Percentiles rank a stretch among this genome's conserved stretches.
phyloP scores from a whole-genome alignment of 2,888 invertebrate species.

The Tetropium fuscum region DNA sequence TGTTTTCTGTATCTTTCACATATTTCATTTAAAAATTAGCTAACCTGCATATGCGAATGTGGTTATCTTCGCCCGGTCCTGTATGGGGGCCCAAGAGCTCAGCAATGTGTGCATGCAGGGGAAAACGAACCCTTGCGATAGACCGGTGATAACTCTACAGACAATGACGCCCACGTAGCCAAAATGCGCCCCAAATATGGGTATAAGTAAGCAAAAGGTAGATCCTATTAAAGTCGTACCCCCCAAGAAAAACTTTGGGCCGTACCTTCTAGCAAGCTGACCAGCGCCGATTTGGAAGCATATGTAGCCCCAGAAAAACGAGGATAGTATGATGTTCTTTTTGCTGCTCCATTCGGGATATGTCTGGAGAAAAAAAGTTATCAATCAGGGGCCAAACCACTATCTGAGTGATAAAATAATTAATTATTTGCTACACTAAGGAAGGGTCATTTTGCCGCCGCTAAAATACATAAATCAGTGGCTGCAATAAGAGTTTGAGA shows the following conservation, averaged over 20 bases:
- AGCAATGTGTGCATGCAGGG: constrained; percentile 78
- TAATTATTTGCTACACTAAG: too few species aligned
- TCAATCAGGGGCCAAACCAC: too few species aligned
- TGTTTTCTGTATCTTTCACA: too few species aligned
- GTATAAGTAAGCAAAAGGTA: constrained; percentile 73
- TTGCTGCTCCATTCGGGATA: constrained; percentile 40
- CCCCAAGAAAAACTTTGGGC: constrained; percentile 76
- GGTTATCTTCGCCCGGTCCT: constrained; percentile 77
- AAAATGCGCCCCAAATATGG: constrained; percentile 35
- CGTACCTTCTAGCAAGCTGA: constrained; percentile 78
- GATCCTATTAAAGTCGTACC: constrained; percentile 71
- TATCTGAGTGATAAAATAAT: too few species aligned
- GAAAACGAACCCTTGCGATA: constrained; percentile 76
- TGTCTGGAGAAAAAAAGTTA: too few species aligned
- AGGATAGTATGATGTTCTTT: constrained; percentile 71
- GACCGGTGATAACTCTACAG: constrained; percentile 42
- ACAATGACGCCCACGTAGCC: constrained; percentile 46
- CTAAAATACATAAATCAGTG: too few species aligned
- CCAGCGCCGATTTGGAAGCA: constrained; percentile 79
- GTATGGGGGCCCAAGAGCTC: constrained; percentile 80
- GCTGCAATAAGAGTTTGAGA: too few species aligned
- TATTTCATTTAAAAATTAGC: too few species aligned
- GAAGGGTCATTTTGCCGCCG: too few species aligned
- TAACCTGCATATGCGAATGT: constrained; percentile 74
- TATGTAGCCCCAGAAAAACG: constrained; percentile 86